phyloP scores from a whole-genome alignment of 2,113 vertebrate genomes.

The Ranitomeya imitator region DNA sequence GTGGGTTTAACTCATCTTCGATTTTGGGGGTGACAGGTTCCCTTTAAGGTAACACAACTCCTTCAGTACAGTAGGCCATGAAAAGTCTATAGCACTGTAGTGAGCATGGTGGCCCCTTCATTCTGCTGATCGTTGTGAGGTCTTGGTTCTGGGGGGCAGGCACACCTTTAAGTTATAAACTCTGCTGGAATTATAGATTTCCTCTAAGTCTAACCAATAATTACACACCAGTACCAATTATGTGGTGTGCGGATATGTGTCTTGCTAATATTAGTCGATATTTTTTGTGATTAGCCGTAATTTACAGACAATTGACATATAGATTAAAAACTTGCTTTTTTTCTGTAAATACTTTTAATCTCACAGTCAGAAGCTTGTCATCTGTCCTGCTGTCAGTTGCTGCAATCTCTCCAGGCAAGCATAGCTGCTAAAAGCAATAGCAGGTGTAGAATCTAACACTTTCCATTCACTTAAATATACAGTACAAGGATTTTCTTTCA shows the following conservation, averaged over 20 bases:
- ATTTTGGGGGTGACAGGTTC: too few relatives aligned
- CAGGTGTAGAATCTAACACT: neutral
- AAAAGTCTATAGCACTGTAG: too few relatives aligned
- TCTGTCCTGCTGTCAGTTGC: neutral
- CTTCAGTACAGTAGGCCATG: too few relatives aligned
- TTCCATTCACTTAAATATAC: neutral
- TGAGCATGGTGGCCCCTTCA: too few relatives aligned
- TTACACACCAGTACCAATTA: neutral
- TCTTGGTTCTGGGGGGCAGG: too few relatives aligned
- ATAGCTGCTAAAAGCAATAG: slow-evolving; percentile 2
- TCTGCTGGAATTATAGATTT: neutral
- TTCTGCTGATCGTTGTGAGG: too few relatives aligned
- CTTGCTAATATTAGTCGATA: neutral
- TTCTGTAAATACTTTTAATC: neutral
- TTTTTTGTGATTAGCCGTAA: neutral
- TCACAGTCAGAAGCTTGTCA: neutral
- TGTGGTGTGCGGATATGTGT: neutral
- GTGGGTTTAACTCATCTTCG: too few relatives aligned
- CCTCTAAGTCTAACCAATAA: neutral
- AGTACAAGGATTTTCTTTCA: neutral
- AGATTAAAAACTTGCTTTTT: too few relatives aligned
- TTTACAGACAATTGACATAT: neutral
- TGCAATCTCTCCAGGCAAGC: neutral
- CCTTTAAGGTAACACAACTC: too few relatives aligned
- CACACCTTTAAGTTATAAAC: too few relatives aligned